A percentile compares a stretch with the other conserved stretches of the same genome.
These are phyloP conservation scores for Colius striatus DNA, from an alignment of 2,113 vertebrate species.

Conservation along the genomic window DNA sequence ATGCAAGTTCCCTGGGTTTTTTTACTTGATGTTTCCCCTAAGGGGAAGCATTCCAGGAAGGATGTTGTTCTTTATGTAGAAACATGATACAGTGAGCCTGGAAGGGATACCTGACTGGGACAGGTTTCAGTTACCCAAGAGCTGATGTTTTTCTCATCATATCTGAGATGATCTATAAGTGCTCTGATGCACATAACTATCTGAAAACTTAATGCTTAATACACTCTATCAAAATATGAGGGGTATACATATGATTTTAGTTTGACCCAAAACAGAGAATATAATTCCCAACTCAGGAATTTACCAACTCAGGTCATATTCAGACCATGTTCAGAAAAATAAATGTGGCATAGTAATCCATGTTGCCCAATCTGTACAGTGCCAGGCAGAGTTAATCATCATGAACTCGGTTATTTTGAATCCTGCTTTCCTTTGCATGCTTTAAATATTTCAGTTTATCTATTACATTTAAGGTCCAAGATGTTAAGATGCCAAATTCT, in stretches of 20 bases:
- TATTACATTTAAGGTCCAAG: not conserved
- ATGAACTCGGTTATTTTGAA: not conserved
- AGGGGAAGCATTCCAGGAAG: slow-evolving; percentile 39
- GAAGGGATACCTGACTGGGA: not conserved
- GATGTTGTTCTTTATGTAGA: slow-evolving; percentile 15
- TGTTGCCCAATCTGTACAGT: not conserved
- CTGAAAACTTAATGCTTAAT: not conserved
- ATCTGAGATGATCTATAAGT: not conserved
- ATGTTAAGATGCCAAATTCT: not conserved
- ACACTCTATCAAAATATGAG: not conserved
- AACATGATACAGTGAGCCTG: slow-evolving; percentile 22
- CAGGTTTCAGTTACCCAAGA: not conserved
- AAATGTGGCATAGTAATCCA: not conserved
- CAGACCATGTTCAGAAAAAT: not conserved
- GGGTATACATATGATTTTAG: not conserved
- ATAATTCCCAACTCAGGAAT: not conserved
- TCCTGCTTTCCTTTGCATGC: not conserved
- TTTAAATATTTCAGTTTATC: not conserved
- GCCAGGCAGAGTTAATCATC: not conserved
- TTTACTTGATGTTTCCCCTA: not conserved
- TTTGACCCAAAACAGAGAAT: not conserved
- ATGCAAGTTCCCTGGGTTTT: not conserved
- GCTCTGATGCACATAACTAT: not conserved
- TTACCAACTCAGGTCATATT: not conserved
- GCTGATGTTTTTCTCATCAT: not conserved